Evolutionary conservation across 2,888 invertebrate species (phyloP), one percentile per base, ranked within the genome.

Genomic region (Epicampocera succincta): DNA sequence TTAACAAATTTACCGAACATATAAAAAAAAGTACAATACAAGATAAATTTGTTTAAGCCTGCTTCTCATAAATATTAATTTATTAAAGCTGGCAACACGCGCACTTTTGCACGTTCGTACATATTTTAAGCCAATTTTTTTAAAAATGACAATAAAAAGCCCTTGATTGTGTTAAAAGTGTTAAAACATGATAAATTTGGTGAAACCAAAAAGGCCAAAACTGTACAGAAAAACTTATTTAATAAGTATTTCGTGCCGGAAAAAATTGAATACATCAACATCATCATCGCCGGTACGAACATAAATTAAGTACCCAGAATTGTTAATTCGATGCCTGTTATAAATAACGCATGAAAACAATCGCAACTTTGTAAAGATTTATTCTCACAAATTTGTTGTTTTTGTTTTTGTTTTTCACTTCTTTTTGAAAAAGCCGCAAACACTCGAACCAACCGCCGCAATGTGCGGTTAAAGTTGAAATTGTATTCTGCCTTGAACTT

Each of bases 401-500:
- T 25, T 40, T 68, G 15, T 44, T 40, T 38, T n/a, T n/a, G n/a
- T n/a, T n/a, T n/a, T n/a, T n/a, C n/a, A n/a, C n/a, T n/a, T n/a
- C n/a, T n/a, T 60, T 33, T 46, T 17, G 9, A 17, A 33, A 25
- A 25, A 15, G 17, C 11, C 17, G 17, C 19, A 21, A n/a, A 2
- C 15, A 12, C 29, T 52, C 8, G n/a, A 19, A 44, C 29, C 42
- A 29, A 38, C 25, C 19, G 25, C 12, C 21, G 25, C 46, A 48
- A 38, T 25, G 58, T 50, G 42, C 17, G 25, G n/a, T 9, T 66
- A 75, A 50, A 33, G 52, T 38, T 74, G 65, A 65, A 56, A 33
- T 19, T 76, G 42, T 68, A 76, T 40, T 76, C 33, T 68, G 29
- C 76, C 61, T 61, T 76, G 68, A 76, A 69, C 68, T 69, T 76